These are phyloP conservation scores for Artemisiospiza belli DNA, from an alignment of 2,113 vertebrate species.

Conservation along the genomic window DNA sequence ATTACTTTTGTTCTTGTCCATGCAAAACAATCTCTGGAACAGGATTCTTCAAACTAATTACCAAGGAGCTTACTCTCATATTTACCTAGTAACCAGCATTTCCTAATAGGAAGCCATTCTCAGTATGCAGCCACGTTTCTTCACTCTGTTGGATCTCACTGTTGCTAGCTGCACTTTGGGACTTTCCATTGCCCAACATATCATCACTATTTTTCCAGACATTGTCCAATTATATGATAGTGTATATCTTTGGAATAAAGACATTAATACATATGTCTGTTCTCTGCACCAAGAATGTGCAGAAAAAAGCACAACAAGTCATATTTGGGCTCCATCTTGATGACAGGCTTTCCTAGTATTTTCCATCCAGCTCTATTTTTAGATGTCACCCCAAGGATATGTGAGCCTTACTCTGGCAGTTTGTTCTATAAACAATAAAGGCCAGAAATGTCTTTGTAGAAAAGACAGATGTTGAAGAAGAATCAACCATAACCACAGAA, in stretches of 20 bases:
- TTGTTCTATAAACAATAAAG: background rate
- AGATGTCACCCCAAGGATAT: background rate
- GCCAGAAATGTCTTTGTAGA: background rate
- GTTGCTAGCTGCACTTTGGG: background rate
- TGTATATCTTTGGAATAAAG: background rate
- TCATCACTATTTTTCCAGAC: background rate
- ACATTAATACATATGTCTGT: background rate
- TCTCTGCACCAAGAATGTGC: background rate
- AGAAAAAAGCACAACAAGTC: background rate
- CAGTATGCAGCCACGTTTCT: background rate
- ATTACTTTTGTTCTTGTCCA: background rate
- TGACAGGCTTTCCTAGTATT: background rate
- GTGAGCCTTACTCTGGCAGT: background rate
- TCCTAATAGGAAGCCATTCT: background rate
- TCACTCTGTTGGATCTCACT: background rate
- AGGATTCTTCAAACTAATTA: background rate
- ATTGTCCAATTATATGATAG: background rate
- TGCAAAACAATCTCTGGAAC: background rate
- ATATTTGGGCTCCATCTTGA: background rate
- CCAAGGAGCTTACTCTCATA: background rate
- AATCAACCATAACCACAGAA: background rate
- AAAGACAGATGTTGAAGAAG: background rate
- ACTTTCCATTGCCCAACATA: background rate
- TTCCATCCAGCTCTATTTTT: background rate
- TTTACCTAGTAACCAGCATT: background rate